Evolutionary conservation across 2,113 vertebrate genomes (phyloP), one percentile per base, ranked within the genome.

Genomic region (Alethe diademata): DNA sequence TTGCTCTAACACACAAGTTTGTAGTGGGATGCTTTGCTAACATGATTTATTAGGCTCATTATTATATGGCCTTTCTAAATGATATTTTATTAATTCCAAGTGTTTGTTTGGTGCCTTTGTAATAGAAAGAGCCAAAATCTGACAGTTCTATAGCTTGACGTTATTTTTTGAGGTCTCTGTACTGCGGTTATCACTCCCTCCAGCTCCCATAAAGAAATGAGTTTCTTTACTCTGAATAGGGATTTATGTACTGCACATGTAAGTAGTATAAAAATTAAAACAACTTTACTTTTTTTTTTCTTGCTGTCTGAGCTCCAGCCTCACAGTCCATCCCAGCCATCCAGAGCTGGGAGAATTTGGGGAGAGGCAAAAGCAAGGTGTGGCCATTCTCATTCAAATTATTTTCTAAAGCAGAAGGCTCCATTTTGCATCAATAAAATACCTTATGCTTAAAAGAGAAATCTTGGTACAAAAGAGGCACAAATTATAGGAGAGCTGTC

Each of bases 61-160:
- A 42, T 87, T 86, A 19, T 53, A 56, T 60, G 40, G 51, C 48
- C 73, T 93, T 89, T 89, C 81, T 64, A 88, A 95, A 88, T 86
- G 14, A 53, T 71, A 81, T 43, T 95, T 95, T 81, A 84, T 92
- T 66, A 51, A 83, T 95, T 86, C 45, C 82, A 54, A 95, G 48
- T 8, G 2, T 91, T 79, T 82, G 33, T 74, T 89, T 93, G 51
- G 42, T 74, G 47, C 12, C 36, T 65, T 74, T 91, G 45, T 70
- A 93, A 81, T 18, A 57, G 61, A 54, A 60, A 87, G 73, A 90
- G 93, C 78, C 86, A 86, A 92, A 92, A 47, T 86, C 89, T 92
- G 78, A 64, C 35, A 40, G 40, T 91, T 75, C 18, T 8, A 35
- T 85, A 35, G 45, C 50, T 60, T 73, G 66, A 79, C 0, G 1